Base-by-base conservation (phyloP, 2,888 invertebrate species). In the Cheilosia vulpina region DNA sequence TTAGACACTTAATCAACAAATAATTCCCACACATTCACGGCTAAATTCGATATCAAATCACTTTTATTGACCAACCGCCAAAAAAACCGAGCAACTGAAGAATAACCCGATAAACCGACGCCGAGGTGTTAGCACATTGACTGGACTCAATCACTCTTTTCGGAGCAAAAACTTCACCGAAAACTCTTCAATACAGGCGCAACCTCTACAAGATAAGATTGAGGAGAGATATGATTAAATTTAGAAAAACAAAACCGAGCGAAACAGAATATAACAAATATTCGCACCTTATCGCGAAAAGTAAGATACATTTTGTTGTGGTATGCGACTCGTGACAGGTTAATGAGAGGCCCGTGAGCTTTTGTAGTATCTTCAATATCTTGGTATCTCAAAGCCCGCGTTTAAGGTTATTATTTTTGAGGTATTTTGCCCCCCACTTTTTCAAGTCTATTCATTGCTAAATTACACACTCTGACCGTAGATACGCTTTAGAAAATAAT, bases 231-330 rank as follows among this genome's bases (percentile, higher is more conserved):
- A 84, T 80, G 75, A 69, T 75, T 83, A 75, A 69, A 55, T 55
- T 57, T 53, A 34, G 45, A 50, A 65, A n/a, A 45, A n/a, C 5
- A 6, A 45, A n/a, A 45, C 15, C 15, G 4, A 45, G 7, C 15
- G 45, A 45, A 45, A 45, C 19, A 3, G 17, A 47, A 63, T 63
- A 76, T 68, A 65, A 53, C 50, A 78, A 75, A 73, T 58, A 73
- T 83, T 84, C 75, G 75, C 84, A 80, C 80, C 80, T 84, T 84
- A 84, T 84, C 84, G 80, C 71, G 75, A 75, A 63, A 27, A 19
- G 50, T 52, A 65, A 52, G 65, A 65, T 41, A 72, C 38, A 73
- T 45, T 60, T 47, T 55, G 50, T 55, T 6, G 43, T 58, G n/a
- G 75, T 66, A 50, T 75, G 57, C 47, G 45, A 55, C 78, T 60